These are phyloP conservation scores for Bombus consobrinus DNA, from an alignment of 1,140 invertebrate species.

Conservation along the genomic window DNA sequence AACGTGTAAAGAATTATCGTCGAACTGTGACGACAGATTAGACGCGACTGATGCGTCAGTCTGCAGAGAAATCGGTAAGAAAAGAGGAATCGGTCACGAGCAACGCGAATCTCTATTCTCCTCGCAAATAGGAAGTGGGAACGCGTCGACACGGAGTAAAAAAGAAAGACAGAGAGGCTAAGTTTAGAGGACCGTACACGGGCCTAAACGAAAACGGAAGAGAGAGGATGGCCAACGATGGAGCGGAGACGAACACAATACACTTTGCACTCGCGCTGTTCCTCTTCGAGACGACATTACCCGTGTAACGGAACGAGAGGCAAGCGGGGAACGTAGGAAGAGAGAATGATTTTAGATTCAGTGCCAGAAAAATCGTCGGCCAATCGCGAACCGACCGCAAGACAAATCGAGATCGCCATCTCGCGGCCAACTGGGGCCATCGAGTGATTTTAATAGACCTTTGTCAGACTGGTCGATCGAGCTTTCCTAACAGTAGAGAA, in stretches of 20 bases:
- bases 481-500: not conserved
- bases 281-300: not conserved
- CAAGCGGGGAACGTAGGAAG: not conserved
- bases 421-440: conserved; percentile 59
- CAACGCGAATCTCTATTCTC: not conserved
- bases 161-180: conserved; percentile 30
- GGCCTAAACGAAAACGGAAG: no score
- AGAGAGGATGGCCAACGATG: conserved; percentile 23
- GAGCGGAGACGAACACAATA: conserved; percentile 58
- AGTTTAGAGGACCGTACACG: conserved; percentile 28
- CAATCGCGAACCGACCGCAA: conserved; percentile 44
- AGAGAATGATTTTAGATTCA: conserved; percentile 62
- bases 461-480: not conserved
- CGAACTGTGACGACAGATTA: no score
- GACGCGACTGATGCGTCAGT: no score
- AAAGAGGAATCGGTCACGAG: not conserved
- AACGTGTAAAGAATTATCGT: no score
- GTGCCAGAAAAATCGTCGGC: conserved; percentile 63
- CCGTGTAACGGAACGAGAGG: no score
- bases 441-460: conserved; percentile 42
- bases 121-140: not conserved
- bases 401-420: conserved; percentile 60
- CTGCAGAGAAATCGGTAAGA: conserved; percentile 1
- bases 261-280: conserved; percentile 12
- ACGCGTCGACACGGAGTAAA: conserved; percentile 11